phyloP scores from a whole-genome alignment of 2,113 vertebrate species.

The Larimichthys crocea region DNA sequence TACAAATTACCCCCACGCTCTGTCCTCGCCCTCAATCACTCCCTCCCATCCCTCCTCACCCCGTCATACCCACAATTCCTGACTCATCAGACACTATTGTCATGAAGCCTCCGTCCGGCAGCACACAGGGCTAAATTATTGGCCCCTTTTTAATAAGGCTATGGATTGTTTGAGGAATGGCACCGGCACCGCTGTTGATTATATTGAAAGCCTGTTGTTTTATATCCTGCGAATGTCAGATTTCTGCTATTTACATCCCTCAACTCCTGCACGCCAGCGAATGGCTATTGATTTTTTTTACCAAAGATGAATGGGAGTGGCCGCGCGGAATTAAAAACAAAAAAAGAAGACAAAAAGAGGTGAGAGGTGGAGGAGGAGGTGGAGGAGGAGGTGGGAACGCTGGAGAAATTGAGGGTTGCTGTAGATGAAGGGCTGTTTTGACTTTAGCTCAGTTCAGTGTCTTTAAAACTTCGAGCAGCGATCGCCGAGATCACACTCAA shows the following conservation, averaged over 20 bases:
- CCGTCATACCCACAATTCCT: constrained; percentile 54
- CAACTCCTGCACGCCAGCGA: constrained; percentile 55
- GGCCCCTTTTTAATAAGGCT: constrained; percentile 81
- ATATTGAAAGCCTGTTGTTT: constrained; percentile 80
- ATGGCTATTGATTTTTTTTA: constrained; percentile 78
- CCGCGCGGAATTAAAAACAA: constrained; percentile 67
- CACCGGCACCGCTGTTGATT: constrained; percentile 72
- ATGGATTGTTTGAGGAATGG: constrained; percentile 78
- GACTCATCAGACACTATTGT: constrained; percentile 75
- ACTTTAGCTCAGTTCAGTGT: neutral
- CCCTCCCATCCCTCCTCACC: constrained; percentile 31
- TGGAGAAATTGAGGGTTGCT: too few species aligned
- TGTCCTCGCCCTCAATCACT: neutral
- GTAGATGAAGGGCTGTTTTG: neutral
- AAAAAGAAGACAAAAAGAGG: constrained; percentile 49
- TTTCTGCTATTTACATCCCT: constrained; percentile 82
- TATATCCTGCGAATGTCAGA: constrained; percentile 81
- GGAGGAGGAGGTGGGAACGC: neutral
- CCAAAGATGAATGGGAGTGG: constrained; percentile 68
- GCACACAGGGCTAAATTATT: constrained; percentile 69
- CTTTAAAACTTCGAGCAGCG: neutral
- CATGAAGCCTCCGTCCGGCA: constrained; percentile 34
- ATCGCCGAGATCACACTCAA: neutral
- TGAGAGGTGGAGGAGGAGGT: neutral
- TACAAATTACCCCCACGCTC: neutral